Conservation (phyloP, 2,113 vertebrate species). For the Myanophis thanlyinensis region DNA sequence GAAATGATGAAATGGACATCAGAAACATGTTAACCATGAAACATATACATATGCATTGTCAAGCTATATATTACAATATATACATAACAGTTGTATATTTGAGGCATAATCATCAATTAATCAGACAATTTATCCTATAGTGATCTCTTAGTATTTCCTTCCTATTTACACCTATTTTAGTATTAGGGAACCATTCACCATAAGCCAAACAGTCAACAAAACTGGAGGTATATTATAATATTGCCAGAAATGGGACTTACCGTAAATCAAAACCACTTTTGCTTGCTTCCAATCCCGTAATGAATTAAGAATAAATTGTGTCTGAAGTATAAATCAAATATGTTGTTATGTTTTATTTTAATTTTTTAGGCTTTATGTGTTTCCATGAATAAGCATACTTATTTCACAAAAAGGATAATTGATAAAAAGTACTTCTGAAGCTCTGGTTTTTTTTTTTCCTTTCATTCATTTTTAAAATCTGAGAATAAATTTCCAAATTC, state of each 20-base stretch:
- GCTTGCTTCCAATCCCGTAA: not conserved
- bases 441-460: not conserved
- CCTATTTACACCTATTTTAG: not conserved
- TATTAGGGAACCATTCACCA: not conserved
- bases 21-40: not conserved
- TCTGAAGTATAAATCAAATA: not conserved
- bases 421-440: not conserved
- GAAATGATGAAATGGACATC: not conserved
- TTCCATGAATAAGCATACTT: not conserved
- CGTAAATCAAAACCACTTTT: not conserved
- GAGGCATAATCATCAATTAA: not conserved
- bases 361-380: not conserved
- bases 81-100: not conserved
- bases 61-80: not conserved
- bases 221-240: not conserved
- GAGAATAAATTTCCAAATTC: conserved; percentile 10
- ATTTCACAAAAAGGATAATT: not conserved
- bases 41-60: not conserved
- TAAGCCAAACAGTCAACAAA: not conserved
- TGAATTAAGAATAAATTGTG: not conserved
- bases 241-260: not conserved
- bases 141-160: not conserved
- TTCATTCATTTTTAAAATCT: conserved; percentile 1
- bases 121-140: not conserved
- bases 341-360: not conserved